Evolutionary conservation across 2,888 invertebrate genomes (phyloP), one percentile per base, ranked within the genome.

Genomic region (Leptinotarsa peninsularis): DNA sequence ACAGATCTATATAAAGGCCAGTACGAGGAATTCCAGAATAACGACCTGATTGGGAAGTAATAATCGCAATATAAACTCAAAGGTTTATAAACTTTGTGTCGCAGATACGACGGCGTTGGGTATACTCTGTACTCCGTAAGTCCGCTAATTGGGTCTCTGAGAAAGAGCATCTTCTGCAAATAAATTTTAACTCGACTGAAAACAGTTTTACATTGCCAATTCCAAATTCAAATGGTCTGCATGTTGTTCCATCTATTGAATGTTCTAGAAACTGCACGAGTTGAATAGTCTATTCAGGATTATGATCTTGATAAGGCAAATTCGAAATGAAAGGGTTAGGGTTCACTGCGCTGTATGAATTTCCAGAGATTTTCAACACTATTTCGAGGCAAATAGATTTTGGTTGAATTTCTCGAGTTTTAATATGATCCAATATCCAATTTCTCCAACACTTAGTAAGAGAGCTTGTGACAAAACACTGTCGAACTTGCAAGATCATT

Each of bases 151-250:
- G 87, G 85, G 75, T 85, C 84, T 81, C 86, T 83, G 73, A 82
- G 81, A 84, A 86, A 87, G 77, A 86, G 81, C 82, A 87, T 86
- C 78, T 84, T 87, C 88, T 88, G 87, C 67, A 87, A 86, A 85
- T 74, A 82, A 80, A 72, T 49, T 58, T 58, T 18, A 74, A 66
- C 50, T 66, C 56, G 56, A 49, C 18, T 70, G 67, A 49, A 27
- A 70, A 66, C 27, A 17, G 33, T 63, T 63, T 43, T 2, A 43
- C n/a, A 63, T 33, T 43, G 63, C 43, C 17, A 33, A 58, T 21
- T 21, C 21, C n/a, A 43, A 63, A 63, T 63, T 63, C 18, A 43
- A 63, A 63, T 63, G 63, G 63, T 43, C 63, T 43, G n/a, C 4
- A 63, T 33, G 7, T n/a, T 43, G 63, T 15, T 33, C 5, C 3